Evolutionary conservation across 2,113 vertebrate species (phyloP), one percentile per base, ranked within the genome.

Genomic region (Empidonax traillii): DNA sequence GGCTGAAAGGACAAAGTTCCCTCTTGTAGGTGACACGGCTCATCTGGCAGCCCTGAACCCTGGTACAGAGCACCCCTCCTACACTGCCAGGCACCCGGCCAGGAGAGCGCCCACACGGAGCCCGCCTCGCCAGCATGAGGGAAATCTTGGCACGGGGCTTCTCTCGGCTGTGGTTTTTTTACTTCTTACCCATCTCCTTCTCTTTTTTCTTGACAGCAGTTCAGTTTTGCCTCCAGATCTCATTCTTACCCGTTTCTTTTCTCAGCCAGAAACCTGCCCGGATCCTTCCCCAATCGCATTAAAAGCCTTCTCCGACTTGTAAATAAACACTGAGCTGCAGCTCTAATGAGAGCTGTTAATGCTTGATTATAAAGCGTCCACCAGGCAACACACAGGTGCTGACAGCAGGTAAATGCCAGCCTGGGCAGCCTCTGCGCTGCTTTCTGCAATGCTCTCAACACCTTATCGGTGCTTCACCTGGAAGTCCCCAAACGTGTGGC

Each of bases 21-120:
- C 58, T 7, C 62, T n/a, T n/a, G 86, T 28, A 69, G 96, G 95
- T 95, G 96, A 94, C 55, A 89, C 0, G 15, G 95, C 93, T 96
- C 78, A 73, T 62, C 87, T 89, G 62, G 95, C 92, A 95, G 96
- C 94, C 87, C 83, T 96, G 97, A 94, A 85, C 97, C 93, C 96
- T 93, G 17, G 88, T 41, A 73, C 96, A 46, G 67, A 72, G 89
- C 95, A 95, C 94, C 67, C 89, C 97, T 43, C 97, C 97, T 91
- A 96, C 92, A 1, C 95, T 12, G 44, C 53, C 0, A 6, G 97
- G 97, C 89, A 0, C 47, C 14, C 1, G 0, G 96, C 96, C 97
- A 95, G 74, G 56, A 75, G 84, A 89, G 96, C 51, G 4, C 97
- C 84, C 95, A 92, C 90, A 30, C 25, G 17, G 30, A 69, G 35